Evolutionary conservation across 2,888 invertebrate species (phyloP).

Genomic region (Priocnemis perturbator): DNA sequence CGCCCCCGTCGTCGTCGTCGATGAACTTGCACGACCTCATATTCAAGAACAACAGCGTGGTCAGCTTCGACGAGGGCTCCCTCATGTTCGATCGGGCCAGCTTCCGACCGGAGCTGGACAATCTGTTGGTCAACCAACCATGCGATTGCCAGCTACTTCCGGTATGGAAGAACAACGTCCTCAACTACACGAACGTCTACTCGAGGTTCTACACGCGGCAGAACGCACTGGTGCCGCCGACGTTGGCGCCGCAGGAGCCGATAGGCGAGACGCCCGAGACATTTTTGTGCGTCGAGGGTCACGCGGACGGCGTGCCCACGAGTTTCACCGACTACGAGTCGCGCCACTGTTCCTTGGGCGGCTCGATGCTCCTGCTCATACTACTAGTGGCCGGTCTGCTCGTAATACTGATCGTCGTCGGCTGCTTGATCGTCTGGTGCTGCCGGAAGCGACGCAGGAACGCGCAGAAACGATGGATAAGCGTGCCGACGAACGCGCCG

Average conservation of each 20-base stretch:
- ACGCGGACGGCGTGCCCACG: conserved; percentile 38
- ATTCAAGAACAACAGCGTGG: conserved; percentile 82
- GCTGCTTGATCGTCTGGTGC: conserved; percentile 63
- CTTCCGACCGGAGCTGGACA: conserved; percentile 78
- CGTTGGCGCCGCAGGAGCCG: conserved; percentile 53
- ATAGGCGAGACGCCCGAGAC: conserved; percentile 65
- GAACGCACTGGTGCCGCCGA: conserved; percentile 43
- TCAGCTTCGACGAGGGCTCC: conserved; percentile 78
- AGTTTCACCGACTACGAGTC: conserved; percentile 66
- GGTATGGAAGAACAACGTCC: conserved; percentile 67
- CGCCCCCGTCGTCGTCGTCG: conserved; percentile 73
- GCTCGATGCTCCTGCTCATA: conserved; percentile 64
- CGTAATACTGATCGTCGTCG: conserved; percentile 47
- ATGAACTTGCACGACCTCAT: conserved; percentile 76
- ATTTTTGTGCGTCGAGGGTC: conserved; percentile 64
- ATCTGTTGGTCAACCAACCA: conserved; percentile 78
- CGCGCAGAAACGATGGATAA: conserved; percentile 72
- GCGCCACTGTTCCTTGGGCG: conserved; percentile 63
- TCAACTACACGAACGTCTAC: conserved; percentile 70
- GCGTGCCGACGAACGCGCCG: conserved; percentile 70
- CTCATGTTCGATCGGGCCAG: conserved; percentile 78
- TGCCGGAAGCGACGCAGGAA: conserved; percentile 71
- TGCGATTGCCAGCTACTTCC: conserved; percentile 79
- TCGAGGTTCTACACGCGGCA: conserved; percentile 59
- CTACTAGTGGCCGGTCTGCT: conserved; percentile 55